Conservation (phyloP, 2,888 invertebrate genomes). For the Chalcis sispes region DNA sequence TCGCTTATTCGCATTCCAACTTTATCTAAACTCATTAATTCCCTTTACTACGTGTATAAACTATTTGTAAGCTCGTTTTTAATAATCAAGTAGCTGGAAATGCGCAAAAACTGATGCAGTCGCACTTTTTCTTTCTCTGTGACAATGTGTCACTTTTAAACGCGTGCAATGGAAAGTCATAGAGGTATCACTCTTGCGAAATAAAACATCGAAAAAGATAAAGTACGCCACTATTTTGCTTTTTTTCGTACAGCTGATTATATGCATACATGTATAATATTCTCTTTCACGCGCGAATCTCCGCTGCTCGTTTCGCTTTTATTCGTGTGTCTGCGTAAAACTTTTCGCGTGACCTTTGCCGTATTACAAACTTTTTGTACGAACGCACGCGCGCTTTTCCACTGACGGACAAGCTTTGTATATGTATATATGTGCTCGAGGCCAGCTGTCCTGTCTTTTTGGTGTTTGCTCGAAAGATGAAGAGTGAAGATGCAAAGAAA, state of each 20-base stretch:
- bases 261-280: background rate
- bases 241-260: no score
- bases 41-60: background rate
- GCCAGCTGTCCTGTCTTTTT: slow-evolving; percentile 40
- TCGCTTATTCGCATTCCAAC: no score
- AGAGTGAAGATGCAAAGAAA: background rate
- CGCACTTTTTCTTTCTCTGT: background rate
- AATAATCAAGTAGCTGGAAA: slow-evolving; percentile 38
- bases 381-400: background rate
- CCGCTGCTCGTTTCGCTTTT: background rate
- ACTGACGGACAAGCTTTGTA: background rate
- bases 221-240: background rate
- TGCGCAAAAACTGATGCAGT: no score
- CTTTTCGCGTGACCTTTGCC: no score
- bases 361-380: background rate
- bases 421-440: no score
- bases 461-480: background rate
- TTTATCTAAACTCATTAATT: no score
- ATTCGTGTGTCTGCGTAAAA: background rate
- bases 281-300: background rate
- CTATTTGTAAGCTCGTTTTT: slow-evolving; percentile 21
- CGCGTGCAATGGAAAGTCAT: slow-evolving; percentile 33
- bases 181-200: background rate
- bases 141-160: background rate
- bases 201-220: background rate